phyloP scores from a whole-genome alignment of 1,140 invertebrate species.

The Danaus melanippus region DNA sequence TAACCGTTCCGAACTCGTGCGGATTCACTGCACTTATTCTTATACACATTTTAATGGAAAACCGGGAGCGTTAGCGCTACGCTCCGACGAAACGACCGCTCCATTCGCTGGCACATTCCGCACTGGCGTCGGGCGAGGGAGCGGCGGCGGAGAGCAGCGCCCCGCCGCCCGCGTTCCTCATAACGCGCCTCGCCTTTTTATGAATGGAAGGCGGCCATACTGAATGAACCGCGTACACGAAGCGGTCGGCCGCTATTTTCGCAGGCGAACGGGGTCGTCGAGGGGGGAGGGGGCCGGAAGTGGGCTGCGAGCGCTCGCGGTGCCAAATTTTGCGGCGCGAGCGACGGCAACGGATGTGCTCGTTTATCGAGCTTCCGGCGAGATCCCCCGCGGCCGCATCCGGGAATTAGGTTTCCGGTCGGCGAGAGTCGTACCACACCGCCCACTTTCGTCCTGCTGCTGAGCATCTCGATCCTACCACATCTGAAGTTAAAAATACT shows the following conservation, averaged over 20 bases:
- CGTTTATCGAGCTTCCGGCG: constrained; percentile 77
- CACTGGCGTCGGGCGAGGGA: constrained; percentile 65
- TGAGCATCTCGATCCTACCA: constrained; percentile 12
- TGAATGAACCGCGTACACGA: constrained; percentile 76
- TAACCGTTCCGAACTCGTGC: constrained; percentile 69
- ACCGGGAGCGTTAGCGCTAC: constrained; percentile 69
- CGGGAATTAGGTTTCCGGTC: constrained; percentile 69
- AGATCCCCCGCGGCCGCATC: constrained; percentile 69
- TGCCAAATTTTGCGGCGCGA: constrained; percentile 70
- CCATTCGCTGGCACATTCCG: constrained; percentile 75
- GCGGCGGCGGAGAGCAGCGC: constrained; percentile 69
- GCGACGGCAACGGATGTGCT: constrained; percentile 67
- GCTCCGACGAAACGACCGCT: constrained; percentile 75
- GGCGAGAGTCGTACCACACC: constrained; percentile 56
- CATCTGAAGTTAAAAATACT: too few species aligned
- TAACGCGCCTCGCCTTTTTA: constrained; percentile 77
- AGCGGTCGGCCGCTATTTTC: constrained; percentile 69
- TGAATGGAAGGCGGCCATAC: constrained; percentile 85
- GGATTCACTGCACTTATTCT: constrained; percentile 73
- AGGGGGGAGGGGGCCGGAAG: constrained; percentile 62
- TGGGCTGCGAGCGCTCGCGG: constrained; percentile 61
- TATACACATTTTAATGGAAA: constrained; percentile 72
- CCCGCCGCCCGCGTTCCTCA: constrained; percentile 48
- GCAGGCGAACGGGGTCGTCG: constrained; percentile 56
- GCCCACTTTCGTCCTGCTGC: constrained; percentile 60